Base-by-base conservation (phyloP, 2,113 vertebrate genomes). In the Podarcis cretensis region DNA sequence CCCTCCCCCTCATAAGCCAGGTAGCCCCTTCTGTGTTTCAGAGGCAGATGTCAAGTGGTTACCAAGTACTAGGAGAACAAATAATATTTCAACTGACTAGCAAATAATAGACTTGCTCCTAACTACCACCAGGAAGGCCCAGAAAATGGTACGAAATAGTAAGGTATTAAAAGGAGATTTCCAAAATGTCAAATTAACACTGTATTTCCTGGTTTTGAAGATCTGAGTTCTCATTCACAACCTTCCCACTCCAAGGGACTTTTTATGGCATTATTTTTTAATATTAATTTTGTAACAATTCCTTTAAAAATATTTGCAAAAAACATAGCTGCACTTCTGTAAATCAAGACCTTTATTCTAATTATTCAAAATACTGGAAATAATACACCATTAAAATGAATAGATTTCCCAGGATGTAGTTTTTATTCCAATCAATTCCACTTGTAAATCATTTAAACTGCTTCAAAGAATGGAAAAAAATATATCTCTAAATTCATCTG, bases 341-440 rank as follows among this genome's bases (percentile, higher is more conserved):
- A 27, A 32, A 88, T 68, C 30, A 68, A 43, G 8, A 13, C 37
- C 27, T 68, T 66, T 6, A 4, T 35, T 8, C 7, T 0, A 0
- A 0, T 40, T 48, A 37, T 73, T 87, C 57, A 90, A 75, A 0
- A 74, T 27, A 81, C 23, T 66, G 74, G 25, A 85, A 82, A 16
- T 32, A 0, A 25, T 80, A 54, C 30, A 12, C 5, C 57, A 59
- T 30, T 21, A 59, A 57, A 73, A 25, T 4, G 32, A 89, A 85
- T 12, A 87, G 82, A 74, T 37, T 1, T 27, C 83, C 27, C 48
- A 10, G 48, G 9, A 43, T 43, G 40, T 43, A 43, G 40, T 43
- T 43, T 43, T 43, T 43, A 43, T 43, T 43, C 6, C 40, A 43
- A 43, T 43, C 40, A 43, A 43, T 43, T 6, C 40, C 6, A 43